A percentile compares a stretch with the other conserved stretches of the same genome.
Conservation (phyloP, 37 sponge, comb jelly and placozoan species). For the Hexactinellida sp. region DNA sequence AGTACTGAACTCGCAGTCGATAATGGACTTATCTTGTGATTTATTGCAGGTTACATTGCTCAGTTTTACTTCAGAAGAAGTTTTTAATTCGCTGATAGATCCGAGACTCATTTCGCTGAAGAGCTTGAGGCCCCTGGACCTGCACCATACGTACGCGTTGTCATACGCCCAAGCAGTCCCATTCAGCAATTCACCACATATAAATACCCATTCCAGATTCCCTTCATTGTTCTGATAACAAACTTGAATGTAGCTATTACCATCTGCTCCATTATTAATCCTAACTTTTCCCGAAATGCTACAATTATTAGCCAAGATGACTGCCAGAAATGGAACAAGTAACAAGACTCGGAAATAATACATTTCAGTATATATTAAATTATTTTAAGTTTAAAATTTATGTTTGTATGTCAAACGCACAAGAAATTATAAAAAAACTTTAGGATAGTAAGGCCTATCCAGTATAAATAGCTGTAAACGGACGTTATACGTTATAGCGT, state of each 20-base stretch:
- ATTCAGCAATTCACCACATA: background rate
- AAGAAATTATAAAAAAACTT: background rate
- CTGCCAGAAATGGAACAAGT: background rate
- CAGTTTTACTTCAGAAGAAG: background rate
- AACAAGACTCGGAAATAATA: background rate
- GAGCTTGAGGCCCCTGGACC: background rate
- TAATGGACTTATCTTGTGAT: background rate
- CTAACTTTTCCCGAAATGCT: background rate
- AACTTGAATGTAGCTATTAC: background rate
- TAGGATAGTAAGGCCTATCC: background rate
- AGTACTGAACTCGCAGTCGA: background rate
- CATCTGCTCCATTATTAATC: background rate
- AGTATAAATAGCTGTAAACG: conserved; percentile 2
- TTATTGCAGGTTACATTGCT: background rate
- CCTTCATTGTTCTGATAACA: background rate
- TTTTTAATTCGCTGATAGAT: background rate
- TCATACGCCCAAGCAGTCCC: background rate
- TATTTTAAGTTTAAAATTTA: too few species aligned
- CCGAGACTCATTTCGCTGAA: background rate
- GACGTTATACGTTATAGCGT: background rate
- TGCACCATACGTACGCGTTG: conserved; percentile 3
- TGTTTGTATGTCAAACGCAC: too few species aligned
- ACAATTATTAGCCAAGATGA: background rate
- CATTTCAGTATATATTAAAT: background rate
- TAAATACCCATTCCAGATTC: background rate